Evolutionary conservation across 2,797 vertebrate species (phyloP), one percentile per base, ranked within the genome.

Genomic region (Pterois miles): DNA sequence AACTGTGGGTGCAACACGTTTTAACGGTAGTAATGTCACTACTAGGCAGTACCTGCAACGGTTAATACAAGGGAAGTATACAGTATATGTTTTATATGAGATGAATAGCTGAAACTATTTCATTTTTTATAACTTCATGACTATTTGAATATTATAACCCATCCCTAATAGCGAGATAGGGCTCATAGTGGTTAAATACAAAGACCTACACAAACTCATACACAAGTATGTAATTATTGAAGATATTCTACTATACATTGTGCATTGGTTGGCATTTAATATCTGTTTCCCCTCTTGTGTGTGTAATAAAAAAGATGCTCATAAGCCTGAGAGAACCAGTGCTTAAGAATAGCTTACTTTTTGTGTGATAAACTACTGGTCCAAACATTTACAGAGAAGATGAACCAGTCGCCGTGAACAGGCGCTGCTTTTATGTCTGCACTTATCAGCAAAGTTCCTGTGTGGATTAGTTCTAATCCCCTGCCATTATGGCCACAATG

Each of bases 391-490:
- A 86, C 64, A 65, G 53, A 79, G 77, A 82, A 82, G 75, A 92
- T 88, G 81, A 91, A 88, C 78, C 80, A 54, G 46, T 80, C 71
- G 73, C 79, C 80, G 63, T 81, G 82, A 85, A 83, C 63, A 43
- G 56, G 52, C 65, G 66, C 82, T 69, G 71, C 81, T 87, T 93
- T 91, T 88, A 91, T 88, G 85, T 89, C 64, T 86, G 56, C 75
- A 81, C 80, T 93, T 91, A 94, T 94, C 91, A 91, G 83, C 56
- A 89, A 88, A 89, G 73, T 91, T 91, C 87, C 89, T 90, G 50
- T 71, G 78, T 85, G 91, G 90, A 91, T 93, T 92, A 91, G 77
- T 66, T 80, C 60, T 92, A 90, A 93, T 93, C 91, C 89, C 81
- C 76, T 75, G 63, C 73, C 76, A 88, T 88, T 88, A 83, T 71